Evolutionary conservation across 2,888 invertebrate species (phyloP).

Genomic region (Drosophila meridionalis): DNA sequence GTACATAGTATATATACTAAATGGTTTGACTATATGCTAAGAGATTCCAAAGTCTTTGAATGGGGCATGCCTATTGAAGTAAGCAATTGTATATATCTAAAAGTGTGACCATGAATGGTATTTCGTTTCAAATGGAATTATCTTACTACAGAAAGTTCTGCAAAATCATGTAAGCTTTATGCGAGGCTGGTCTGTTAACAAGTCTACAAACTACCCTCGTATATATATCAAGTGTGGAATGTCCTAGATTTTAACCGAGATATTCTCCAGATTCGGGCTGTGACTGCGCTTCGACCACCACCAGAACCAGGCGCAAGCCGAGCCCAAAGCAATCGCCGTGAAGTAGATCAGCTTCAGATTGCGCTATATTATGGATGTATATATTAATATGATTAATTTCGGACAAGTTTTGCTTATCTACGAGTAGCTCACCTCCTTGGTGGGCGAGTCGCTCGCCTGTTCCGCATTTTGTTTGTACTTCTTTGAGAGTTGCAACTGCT

Average conservation of each 20-base stretch:
- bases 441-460: background rate
- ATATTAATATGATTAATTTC: background rate
- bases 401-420: no score
- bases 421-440: constrained; percentile 29
- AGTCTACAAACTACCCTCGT: background rate
- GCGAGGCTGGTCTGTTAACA: background rate
- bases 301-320: constrained; percentile 66
- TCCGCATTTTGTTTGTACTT: background rate
- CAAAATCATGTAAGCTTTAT: background rate
- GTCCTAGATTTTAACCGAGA: constrained; percentile 52
- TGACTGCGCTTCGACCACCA: constrained; percentile 62
- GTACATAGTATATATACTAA: background rate
- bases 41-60: constrained; percentile 2
- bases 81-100: background rate
- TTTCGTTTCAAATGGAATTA: constrained; percentile 12
- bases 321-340: constrained; percentile 52
- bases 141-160: constrained; percentile 8
- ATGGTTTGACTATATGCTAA: background rate
- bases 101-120: background rate
- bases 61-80: background rate
- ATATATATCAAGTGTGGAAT: background rate
- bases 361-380: constrained; percentile 36
- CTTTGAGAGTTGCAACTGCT: constrained; percentile 50
- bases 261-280: constrained; percentile 34
- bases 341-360: constrained; percentile 51